Conservation (phyloP, 2,113 vertebrate genomes). For the Tor tambroides region DNA sequence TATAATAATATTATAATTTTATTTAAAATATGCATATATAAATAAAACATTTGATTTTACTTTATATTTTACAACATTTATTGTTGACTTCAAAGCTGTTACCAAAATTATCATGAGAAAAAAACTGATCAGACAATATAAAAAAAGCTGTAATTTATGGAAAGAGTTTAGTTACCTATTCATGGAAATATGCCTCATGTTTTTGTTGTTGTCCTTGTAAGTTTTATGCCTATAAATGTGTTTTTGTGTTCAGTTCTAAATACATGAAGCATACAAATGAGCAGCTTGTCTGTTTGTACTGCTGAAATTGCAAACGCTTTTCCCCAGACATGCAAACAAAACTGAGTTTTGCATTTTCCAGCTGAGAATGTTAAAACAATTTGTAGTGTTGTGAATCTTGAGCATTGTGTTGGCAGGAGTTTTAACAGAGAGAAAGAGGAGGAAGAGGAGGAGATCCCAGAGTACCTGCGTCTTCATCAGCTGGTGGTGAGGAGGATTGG, state of each 20-base stretch:
- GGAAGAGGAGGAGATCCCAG: constrained; percentile 79
- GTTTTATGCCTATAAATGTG: not conserved
- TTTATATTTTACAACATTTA: not conserved
- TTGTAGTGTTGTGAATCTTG: not conserved
- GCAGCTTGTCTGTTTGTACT: not conserved
- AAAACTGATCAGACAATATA: not conserved
- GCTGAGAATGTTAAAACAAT: not conserved
- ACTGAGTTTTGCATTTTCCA: not conserved
- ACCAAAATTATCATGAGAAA: not conserved
- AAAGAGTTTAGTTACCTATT: not conserved
- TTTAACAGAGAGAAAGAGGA: constrained; percentile 69
- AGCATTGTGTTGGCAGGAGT: constrained; percentile 60
- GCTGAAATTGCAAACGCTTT: not conserved
- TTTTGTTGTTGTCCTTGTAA: not conserved
- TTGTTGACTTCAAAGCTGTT: not conserved
- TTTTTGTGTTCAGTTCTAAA: not conserved
- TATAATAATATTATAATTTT: too few species aligned
- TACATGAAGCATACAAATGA: not conserved
- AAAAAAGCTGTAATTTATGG: not conserved
- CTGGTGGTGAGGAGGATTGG: constrained; percentile 87
- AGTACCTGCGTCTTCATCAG: constrained; percentile 86
- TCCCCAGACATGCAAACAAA: constrained; percentile 18
- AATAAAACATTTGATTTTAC: too few species aligned
- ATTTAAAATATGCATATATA: too few species aligned
- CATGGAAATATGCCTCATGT: not conserved